A percentile compares a stretch with the other conserved stretches of the same genome.
Evolutionary conservation across 2,888 invertebrate genomes (phyloP).

Genomic region (Lomographa bimaculata): DNA sequence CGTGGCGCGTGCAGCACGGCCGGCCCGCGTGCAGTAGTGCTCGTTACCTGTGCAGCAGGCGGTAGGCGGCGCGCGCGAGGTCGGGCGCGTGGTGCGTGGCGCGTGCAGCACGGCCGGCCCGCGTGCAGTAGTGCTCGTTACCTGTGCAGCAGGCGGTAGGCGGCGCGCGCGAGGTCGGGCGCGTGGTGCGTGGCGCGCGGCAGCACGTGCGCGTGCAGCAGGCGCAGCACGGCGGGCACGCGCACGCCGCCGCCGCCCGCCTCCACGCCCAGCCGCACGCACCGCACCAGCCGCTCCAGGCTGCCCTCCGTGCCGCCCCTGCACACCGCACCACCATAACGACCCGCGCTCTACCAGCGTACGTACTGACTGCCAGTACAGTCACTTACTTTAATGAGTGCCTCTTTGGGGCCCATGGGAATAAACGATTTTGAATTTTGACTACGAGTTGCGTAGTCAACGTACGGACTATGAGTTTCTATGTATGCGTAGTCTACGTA

Average conservation of each 20-base stretch:
- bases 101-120: constrained; percentile 65
- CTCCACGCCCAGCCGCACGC: constrained; percentile 77
- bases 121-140: constrained; percentile 53
- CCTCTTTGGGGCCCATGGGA: no score
- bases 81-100: constrained; percentile 51
- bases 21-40: constrained; percentile 26
- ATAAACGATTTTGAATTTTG: no score
- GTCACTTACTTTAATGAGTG: no score
- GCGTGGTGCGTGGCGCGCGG: constrained; percentile 47
- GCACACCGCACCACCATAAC: constrained; percentile 1
- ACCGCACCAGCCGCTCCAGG: constrained; percentile 73
- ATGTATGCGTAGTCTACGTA: no score
- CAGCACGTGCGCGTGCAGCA: constrained; percentile 66
- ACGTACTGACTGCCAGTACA: no score
- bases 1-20: constrained; percentile 52
- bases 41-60: constrained; percentile 61
- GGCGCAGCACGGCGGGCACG: constrained; percentile 65
- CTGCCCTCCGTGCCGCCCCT: constrained; percentile 83
- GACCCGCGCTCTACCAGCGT: no score
- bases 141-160: constrained; percentile 67
- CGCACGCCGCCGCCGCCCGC: constrained; percentile 73
- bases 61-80: constrained; percentile 64
- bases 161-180: constrained; percentile 66
- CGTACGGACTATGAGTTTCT: no score
- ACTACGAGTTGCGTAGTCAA: no score